Evolutionary conservation across 2,888 invertebrate species (phyloP).

Genomic region (Barypeithes pellucidus): DNA sequence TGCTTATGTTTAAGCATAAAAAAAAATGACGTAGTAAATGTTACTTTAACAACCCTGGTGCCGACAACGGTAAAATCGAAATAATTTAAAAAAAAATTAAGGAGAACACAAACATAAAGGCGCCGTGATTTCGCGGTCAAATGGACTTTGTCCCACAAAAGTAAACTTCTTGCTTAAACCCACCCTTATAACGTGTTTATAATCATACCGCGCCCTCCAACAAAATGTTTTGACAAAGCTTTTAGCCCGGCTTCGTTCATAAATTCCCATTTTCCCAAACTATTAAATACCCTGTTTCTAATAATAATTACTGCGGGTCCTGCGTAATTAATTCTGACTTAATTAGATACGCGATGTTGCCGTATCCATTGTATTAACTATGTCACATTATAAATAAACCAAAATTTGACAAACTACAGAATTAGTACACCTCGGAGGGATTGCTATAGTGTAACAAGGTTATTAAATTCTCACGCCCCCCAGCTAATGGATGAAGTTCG

Average conservation of each 20-base stretch:
- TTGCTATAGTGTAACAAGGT: slow-evolving; percentile 9
- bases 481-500: slow-evolving; percentile 1
- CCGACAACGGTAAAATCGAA: too few relatives aligned
- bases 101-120: too few relatives aligned
- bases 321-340: slow-evolving; percentile 38
- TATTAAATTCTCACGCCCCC: slow-evolving; percentile 7
- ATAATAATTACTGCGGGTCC: slow-evolving; percentile 25
- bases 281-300: not conserved
- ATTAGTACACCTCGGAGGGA: slow-evolving; percentile 23
- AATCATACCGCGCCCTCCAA: not conserved
- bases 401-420: slow-evolving; percentile 31
- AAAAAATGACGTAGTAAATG: too few relatives aligned
- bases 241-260: slow-evolving; percentile 12
- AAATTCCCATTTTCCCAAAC: not conserved
- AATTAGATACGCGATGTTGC: slow-evolving; percentile 38
- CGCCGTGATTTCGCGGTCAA: too few relatives aligned
- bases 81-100: too few relatives aligned
- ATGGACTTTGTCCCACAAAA: too few relatives aligned
- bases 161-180: not conserved
- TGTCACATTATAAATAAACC: slow-evolving; percentile 30
- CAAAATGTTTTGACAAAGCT: slow-evolving; percentile 5
- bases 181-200: not conserved
- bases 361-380: slow-evolving; percentile 27
- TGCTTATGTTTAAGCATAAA: too few relatives aligned
- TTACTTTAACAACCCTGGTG: too few relatives aligned